A percentile compares a stretch with the other conserved stretches of the same genome.
These are phyloP conservation scores for Augiades crinisus DNA, from an alignment of 2,888 invertebrate species.

Conservation along the genomic window DNA sequence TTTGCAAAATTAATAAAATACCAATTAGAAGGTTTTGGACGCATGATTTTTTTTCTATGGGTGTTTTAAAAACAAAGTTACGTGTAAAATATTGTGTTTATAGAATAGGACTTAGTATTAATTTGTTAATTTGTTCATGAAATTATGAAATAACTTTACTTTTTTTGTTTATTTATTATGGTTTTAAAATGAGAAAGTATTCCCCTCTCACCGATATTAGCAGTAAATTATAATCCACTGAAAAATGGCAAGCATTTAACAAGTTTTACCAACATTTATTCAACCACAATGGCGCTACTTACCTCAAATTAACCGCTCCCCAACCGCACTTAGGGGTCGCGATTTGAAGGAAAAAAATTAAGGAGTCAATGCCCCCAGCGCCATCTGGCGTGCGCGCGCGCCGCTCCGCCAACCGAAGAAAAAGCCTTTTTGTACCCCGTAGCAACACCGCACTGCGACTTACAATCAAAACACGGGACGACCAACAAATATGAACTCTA, in stretches of 20 bases:
- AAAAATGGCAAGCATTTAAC: slow-evolving; percentile 23
- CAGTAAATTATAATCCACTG: slow-evolving; percentile 5
- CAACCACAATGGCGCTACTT: slow-evolving; percentile 44
- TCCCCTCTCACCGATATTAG: background rate
- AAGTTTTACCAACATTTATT: slow-evolving; percentile 22
- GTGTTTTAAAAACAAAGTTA: no score
- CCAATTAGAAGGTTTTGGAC: no score
- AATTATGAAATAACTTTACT: no score
- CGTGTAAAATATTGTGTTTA: no score
- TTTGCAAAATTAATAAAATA: no score
- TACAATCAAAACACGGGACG: slow-evolving; percentile 2
- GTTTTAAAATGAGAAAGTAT: no score
- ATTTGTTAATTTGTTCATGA: no score
- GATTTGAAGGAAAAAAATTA: slow-evolving; percentile 57
- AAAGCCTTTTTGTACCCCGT: slow-evolving; percentile 48
- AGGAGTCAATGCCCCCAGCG: slow-evolving; percentile 70
- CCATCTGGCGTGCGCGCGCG: slow-evolving; percentile 70
- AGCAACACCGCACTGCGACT: slow-evolving; percentile 41
- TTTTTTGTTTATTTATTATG: no score
- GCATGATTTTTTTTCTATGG: no score
- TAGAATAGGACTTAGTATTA: no score
- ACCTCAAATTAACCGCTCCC: slow-evolving; percentile 54
- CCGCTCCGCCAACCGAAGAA: slow-evolving; percentile 34
- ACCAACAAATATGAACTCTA: slow-evolving; percentile 32
- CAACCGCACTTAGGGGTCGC: slow-evolving; percentile 73